A percentile compares a stretch with the other conserved stretches of the same genome.
phyloP scores from a whole-genome alignment of 2,113 vertebrate species.

The Pardalotus punctatus region DNA sequence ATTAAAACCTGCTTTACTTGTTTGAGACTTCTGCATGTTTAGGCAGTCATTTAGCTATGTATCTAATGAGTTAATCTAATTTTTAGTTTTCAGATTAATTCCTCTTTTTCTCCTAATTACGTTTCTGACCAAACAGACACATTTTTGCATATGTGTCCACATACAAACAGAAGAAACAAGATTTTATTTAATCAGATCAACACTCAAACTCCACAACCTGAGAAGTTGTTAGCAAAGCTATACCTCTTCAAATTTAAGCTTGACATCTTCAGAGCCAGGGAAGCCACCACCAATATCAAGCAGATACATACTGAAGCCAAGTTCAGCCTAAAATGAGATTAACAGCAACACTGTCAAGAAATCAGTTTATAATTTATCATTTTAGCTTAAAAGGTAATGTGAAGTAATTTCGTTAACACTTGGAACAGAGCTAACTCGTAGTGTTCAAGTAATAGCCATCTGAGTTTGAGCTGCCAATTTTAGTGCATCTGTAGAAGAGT shows the following conservation, averaged over 20 bases:
- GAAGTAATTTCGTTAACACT: not conserved
- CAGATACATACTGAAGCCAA: conserved; percentile 91
- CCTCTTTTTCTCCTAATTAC: not conserved
- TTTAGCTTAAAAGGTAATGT: not conserved
- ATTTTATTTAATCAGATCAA: not conserved
- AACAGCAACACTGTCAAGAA: not conserved
- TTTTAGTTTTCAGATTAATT: not conserved
- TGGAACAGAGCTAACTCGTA: not conserved
- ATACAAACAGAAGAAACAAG: not conserved
- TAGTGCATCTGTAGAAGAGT: not conserved
- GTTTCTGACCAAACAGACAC: not conserved
- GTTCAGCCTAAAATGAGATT: conserved; percentile 77
- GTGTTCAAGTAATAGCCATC: not conserved
- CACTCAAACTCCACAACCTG: not conserved
- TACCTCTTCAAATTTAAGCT: conserved; percentile 98
- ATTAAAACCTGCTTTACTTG: not conserved
- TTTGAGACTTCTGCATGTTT: not conserved
- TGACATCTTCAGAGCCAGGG: conserved; percentile 92
- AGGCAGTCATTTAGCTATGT: not conserved
- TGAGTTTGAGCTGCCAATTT: not conserved
- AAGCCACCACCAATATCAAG: conserved; percentile 97
- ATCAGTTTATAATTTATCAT: not conserved
- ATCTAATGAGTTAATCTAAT: not conserved
- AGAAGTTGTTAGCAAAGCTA: not conserved
- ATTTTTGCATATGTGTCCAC: not conserved